Evolutionary conservation across 2,797 vertebrate species (phyloP).

Genomic region (Manis pentadactyla): DNA sequence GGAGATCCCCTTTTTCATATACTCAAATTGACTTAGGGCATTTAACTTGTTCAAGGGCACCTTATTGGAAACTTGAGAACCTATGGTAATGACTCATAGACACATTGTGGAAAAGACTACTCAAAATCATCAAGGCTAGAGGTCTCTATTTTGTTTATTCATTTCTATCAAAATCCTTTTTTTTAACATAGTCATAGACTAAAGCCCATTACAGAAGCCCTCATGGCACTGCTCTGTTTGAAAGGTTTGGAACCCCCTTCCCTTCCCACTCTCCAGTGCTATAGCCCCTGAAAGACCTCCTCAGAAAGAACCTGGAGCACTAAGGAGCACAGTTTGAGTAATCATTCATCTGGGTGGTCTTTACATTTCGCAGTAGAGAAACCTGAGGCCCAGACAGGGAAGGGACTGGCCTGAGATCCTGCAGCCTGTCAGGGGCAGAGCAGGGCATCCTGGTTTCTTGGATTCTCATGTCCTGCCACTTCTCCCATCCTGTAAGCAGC

Average conservation of each 20-base stretch:
- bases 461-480: background rate
- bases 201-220: background rate
- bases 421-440: background rate
- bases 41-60: background rate
- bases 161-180: background rate
- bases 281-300: background rate
- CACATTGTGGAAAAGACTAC: background rate
- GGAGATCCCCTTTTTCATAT: background rate
- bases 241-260: background rate
- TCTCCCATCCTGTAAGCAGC: background rate
- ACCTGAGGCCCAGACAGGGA: background rate
- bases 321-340: background rate
- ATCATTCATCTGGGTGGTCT: background rate
- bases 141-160: background rate
- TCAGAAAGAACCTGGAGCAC: background rate
- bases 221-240: background rate
- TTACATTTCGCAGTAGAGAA: slow-evolving; percentile 30
- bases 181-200: background rate
- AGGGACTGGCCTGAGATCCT: background rate
- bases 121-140: slow-evolving; percentile 20
- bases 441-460: background rate
- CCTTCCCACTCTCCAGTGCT: background rate
- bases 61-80: background rate
- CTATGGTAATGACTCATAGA: background rate
- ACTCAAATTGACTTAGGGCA: background rate